phyloP scores from a whole-genome alignment of 2,888 invertebrate species.

The Lasioglossum villosulum region DNA sequence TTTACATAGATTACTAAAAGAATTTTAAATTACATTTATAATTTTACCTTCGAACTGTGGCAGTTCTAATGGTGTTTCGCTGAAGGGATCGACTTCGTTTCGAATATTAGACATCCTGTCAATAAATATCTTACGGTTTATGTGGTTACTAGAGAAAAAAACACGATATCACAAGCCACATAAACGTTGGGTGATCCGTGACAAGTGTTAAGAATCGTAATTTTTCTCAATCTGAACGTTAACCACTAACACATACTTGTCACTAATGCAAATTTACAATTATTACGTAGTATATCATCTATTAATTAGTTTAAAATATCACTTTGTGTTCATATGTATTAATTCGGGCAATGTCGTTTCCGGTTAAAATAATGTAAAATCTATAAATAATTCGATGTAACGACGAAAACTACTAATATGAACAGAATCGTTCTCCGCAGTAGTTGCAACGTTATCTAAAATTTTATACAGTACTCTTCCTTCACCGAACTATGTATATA shows the following conservation, averaged over 20 bases:
- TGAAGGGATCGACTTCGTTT: constrained; percentile 80
- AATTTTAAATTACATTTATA: background rate
- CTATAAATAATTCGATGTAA: background rate
- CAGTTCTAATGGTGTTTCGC: constrained; percentile 77
- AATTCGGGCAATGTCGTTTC: background rate
- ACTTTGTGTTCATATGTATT: background rate
- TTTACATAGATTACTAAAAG: background rate
- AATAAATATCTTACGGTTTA: constrained; percentile 8
- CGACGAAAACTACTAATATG: constrained; percentile 12
- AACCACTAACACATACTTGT: constrained; percentile 21
- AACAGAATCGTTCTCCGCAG: constrained; percentile 14
- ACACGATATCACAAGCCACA: background rate
- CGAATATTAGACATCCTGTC: constrained; percentile 75
- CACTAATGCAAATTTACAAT: constrained; percentile 21
- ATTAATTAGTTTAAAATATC: constrained; percentile 33
- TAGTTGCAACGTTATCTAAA: constrained; percentile 48
- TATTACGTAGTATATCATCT: constrained; percentile 5
- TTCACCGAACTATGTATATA: constrained; percentile 30
- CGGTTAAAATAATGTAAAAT: background rate
- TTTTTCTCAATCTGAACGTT: background rate
- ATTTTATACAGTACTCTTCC: constrained; percentile 25
- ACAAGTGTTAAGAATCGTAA: background rate
- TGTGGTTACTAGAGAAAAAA: constrained; percentile 9
- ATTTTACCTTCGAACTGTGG: constrained; percentile 75
- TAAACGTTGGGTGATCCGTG: constrained; percentile 8